Evolutionary conservation across 2,888 invertebrate genomes (phyloP).

Genomic region (Osedax frankpressi): DNA sequence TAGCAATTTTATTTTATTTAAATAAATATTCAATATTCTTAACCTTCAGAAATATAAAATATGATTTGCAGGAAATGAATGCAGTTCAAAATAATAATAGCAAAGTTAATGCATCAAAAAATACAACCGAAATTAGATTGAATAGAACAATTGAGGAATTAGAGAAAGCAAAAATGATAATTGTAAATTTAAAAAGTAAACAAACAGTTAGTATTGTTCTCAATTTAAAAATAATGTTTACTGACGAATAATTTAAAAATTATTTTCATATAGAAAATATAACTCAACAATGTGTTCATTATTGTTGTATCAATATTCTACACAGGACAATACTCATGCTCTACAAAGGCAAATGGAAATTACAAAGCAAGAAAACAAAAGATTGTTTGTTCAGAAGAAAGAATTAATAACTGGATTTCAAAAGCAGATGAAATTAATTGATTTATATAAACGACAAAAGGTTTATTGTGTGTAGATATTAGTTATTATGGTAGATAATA

Average conservation of each 20-base stretch:
- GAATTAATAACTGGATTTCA: slow-evolving; percentile 47
- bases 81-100: no score
- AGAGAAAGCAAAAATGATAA: slow-evolving; percentile 43
- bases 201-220: not conserved
- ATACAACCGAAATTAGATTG: slow-evolving; percentile 48
- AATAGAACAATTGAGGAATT: slow-evolving; percentile 51
- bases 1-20: no score
- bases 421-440: slow-evolving; percentile 48
- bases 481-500: not conserved
- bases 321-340: no score
- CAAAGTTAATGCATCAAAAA: slow-evolving; percentile 42
- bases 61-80: no score
- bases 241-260: no score
- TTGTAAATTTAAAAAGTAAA: not conserved
- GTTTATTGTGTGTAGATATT: slow-evolving; percentile 28
- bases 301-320: not conserved
- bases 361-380: slow-evolving; percentile 41
- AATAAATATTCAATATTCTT: no score
- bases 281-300: no score
- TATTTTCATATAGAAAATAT: no score
- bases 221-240: no score
- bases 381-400: slow-evolving; percentile 46
- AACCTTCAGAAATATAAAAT: no score
- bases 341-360: slow-evolving; percentile 42
- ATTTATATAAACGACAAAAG: slow-evolving; percentile 47